Evolutionary conservation across 2,888 invertebrate species (phyloP), one percentile per base, ranked within the genome.

Genomic region (Bembecia ichneumoniformis): DNA sequence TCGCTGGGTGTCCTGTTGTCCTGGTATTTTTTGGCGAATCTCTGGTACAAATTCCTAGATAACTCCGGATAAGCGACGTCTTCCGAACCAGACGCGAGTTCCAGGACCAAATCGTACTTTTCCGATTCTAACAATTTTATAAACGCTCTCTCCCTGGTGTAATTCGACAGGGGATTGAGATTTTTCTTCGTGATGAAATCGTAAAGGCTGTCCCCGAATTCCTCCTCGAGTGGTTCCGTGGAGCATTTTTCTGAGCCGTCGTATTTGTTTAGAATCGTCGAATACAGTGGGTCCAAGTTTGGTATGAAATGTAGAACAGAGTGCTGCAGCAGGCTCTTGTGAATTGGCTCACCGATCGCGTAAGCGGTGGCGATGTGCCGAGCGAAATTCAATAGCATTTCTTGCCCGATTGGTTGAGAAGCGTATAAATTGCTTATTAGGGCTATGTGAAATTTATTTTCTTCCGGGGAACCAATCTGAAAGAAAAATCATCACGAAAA

Each of bases 381-480:
- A 0, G 94, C 94, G 59, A 98, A 88, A 74, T 96, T 92, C 0
- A 96, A 66, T 0, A 93, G 79, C 52, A 98, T 87, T 77, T 98
- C 97, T 49, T 96, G 90, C 0, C 96, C 96, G 13, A 94, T 82
- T 0, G 95, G 94, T 66, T 97, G 93, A 0, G 93, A 91, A 0
- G 91, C 93, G 69, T 92, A 95, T 48, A 96, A 74, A 49, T 96
- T 95, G 54, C 97, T 96, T 28, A 96, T 81, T n/a, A 97, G 74
- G 0, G 93, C 92, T 13, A 97, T 89, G 66, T 95, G 94, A 65
- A 94, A 92, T 79, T 96, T 96, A 1, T 87, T 89, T 70, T 96
- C 95, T 64, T 94, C 94, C 0, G 94, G 92, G 1, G 90, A 88
- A 0, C 93, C 94, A 54, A 93, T 87, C 94, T 95, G 74, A n/a